These are phyloP conservation scores for Apis dorsata DNA, from an alignment of 1,140 invertebrate species.

Conservation along the genomic window DNA sequence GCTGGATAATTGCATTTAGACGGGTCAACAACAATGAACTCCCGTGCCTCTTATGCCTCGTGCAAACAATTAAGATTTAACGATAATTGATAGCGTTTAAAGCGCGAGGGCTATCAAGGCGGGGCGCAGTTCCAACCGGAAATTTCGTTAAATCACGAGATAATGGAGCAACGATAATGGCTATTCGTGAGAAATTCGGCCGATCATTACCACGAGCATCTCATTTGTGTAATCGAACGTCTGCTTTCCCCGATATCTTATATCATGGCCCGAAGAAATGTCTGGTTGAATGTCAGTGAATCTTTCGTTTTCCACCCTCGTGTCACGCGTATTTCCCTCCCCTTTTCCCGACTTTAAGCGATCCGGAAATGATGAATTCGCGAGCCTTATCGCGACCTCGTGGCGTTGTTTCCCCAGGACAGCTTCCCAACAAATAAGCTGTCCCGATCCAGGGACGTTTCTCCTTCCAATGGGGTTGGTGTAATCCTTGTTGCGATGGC, in stretches of 20 bases:
- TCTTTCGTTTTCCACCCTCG: conserved; percentile 23
- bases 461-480: conserved; percentile 9
- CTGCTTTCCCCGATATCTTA: conserved; percentile 22
- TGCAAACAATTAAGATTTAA: conserved; percentile 11
- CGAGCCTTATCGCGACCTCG: conserved; percentile 62
- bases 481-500: conserved; percentile 39
- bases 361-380: conserved; percentile 67
- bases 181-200: background rate
- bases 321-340: background rate
- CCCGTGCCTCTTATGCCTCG: background rate
- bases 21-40: too few relatives aligned
- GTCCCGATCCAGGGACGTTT: conserved; percentile 33
- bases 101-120: background rate
- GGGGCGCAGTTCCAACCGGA: background rate
- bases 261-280: background rate
- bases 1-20: background rate
- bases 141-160: conserved; percentile 32
- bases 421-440: conserved; percentile 54
- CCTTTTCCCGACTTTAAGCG: conserved; percentile 29
- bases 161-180: conserved; percentile 17
- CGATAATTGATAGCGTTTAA: conserved; percentile 25
- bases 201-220: conserved; percentile 29
- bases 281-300: conserved; percentile 32
- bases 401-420: conserved; percentile 37
- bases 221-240: conserved; percentile 42